A percentile compares a stretch with the other conserved stretches of the same genome.
Conservation (phyloP, 2,113 vertebrate genomes). For the Empidonax traillii region DNA sequence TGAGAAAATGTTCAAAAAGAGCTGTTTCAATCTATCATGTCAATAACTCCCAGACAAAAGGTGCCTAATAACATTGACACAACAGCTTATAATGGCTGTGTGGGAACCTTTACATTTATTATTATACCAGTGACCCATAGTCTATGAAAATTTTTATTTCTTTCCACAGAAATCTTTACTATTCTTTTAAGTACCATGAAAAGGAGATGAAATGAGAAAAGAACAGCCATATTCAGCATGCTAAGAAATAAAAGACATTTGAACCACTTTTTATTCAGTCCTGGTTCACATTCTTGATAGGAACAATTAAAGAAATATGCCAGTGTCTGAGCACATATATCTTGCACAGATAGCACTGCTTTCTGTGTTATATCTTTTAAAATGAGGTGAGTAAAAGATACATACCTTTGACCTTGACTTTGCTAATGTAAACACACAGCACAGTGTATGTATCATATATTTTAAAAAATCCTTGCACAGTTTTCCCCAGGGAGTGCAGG, state of each 20-base stretch:
- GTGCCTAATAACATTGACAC: constrained; percentile 44
- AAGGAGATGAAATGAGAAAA: background rate
- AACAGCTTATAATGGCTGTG: constrained; percentile 6
- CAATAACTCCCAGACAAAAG: constrained; percentile 49
- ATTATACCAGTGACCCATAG: constrained; percentile 11
- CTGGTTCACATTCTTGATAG: background rate
- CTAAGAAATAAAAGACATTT: background rate
- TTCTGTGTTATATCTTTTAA: background rate
- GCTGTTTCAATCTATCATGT: constrained; percentile 31
- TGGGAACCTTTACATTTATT: constrained; percentile 21
- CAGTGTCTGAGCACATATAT: background rate
- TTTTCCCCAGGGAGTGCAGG: constrained; percentile 2
- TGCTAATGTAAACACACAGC: constrained; percentile 3
- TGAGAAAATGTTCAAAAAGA: constrained; percentile 50
- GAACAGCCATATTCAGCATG: background rate
- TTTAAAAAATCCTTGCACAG: background rate
- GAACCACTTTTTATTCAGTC: background rate
- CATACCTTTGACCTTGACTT: constrained; percentile 34
- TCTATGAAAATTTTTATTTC: constrained; percentile 8
- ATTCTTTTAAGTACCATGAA: background rate
- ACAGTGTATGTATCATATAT: background rate
- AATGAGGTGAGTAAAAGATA: background rate
- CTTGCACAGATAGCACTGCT: background rate
- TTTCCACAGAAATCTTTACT: constrained; percentile 1
- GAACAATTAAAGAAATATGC: background rate